Evolutionary conservation across 2,888 invertebrate genomes (phyloP), one percentile per base, ranked within the genome.

Genomic region (Ectobius pallidus): DNA sequence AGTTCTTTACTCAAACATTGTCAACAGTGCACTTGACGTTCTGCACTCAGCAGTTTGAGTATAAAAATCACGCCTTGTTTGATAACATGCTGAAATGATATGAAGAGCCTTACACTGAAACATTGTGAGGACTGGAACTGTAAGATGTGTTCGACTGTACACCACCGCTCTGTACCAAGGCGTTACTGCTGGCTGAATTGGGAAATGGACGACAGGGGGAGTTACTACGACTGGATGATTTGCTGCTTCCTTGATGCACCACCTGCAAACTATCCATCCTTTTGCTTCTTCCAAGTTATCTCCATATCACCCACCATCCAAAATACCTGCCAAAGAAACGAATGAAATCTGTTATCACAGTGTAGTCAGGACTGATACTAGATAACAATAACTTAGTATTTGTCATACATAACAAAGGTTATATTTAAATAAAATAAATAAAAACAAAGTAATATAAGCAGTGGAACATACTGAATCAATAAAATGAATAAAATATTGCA

Each of bases 171-270:
- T 14, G 27, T 11, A 46, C 34, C n/a, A 71, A 63, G 20, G 34
- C 27, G 25, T 63, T 61, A 34, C 39, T 65, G 49, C 71, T 71
- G 32, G 46, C 11, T n/a, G 72, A 72, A 27, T 32, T 52, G 42
- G 58, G 83, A 63, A 77, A 77, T 75, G 79, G 85, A 78, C 84
- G 86, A 78, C 78, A 87, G 73, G 89, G 89, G 44, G 89, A 89
- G 78, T 89, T 86, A 79, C 89, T 89, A 72, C 89, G 82, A 77
- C 89, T 89, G 52, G 89, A 88, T 58, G 86, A 87, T 82, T 89
- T 89, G 81, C 87, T 88, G 69, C 82, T 85, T 77, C 84, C 86
- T 34, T 82, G 77, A 73, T 81, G 82, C 69, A 81, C 80, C 75
- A 85, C 84, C 79, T 85, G 85, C 80, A 85, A 80, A 79, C 84